Conservation (phyloP, 2,888 invertebrate genomes). For the Slavum lentiscoides region DNA sequence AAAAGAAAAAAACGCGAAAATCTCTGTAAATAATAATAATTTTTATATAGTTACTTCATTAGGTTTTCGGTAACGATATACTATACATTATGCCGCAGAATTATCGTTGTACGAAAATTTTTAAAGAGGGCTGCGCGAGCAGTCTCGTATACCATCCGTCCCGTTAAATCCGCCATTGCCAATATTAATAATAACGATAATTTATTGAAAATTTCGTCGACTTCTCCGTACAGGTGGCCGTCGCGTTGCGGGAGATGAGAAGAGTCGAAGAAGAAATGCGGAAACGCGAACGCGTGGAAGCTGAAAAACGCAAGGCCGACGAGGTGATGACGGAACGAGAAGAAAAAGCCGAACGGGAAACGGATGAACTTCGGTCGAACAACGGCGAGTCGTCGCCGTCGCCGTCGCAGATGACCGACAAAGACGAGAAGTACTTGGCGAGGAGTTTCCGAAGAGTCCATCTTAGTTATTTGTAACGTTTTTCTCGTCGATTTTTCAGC, state of each 20-base stretch:
- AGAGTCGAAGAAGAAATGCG: conserved; percentile 84
- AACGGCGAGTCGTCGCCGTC: background rate
- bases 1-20: too few species aligned
- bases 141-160: too few species aligned
- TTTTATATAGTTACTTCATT: too few species aligned
- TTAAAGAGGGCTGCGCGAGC: too few species aligned
- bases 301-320: conserved; percentile 66
- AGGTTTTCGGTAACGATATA: too few species aligned
- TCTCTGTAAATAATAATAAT: too few species aligned
- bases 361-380: conserved; percentile 59
- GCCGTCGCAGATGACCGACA: conserved; percentile 56
- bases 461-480: too few species aligned
- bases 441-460: background rate
- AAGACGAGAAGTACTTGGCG: conserved; percentile 58
- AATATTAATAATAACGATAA: too few species aligned
- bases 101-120: too few species aligned
- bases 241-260: conserved; percentile 83
- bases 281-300: conserved; percentile 74
- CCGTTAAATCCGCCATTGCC: too few species aligned
- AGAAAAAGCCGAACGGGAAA: conserved; percentile 57
- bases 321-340: conserved; percentile 56
- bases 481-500: conserved; percentile 60
- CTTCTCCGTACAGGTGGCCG: conserved; percentile 65
- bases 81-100: too few species aligned
- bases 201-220: background rate